Evolutionary conservation across 2,113 vertebrate species (phyloP), one percentile per base, ranked within the genome.

Genomic region (Pollachius pollachius): DNA sequence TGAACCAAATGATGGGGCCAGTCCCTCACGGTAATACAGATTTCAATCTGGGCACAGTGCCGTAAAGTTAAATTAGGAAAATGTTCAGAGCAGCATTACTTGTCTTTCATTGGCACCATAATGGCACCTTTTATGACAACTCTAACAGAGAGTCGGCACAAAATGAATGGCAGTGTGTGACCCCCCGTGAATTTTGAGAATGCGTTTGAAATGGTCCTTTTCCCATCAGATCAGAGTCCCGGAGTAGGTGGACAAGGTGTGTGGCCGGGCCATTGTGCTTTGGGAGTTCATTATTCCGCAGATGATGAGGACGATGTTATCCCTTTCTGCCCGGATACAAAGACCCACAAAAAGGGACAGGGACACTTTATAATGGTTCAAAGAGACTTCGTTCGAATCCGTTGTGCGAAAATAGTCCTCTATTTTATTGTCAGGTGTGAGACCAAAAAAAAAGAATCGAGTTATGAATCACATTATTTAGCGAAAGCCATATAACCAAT

Each of bases 51-150:
- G 62, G 66, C 62, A 65, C 25, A 71, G 68, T 64, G 25, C 76
- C 67, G 60, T 75, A 73, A 65, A 81, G 52, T 84, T 59, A 75
- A 69, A 81, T 86, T 58, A 70, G 69, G 69, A 74, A 85, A 80
- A 65, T 73, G 71, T 79, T 71, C 66, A 73, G 75, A 71, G 70
- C 79, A 75, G 48, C 62, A 69, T 69, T 54, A 30, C 58, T 65
- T 62, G 71, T 65, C 30, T 25, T 79, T 62, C 59, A 70, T 74
- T 74, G 77, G 65, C 64, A 69, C 59, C 27, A 60, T 27, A 67
- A 64, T 72, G 69, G 76, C 52, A 70, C 69, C 60, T 65, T 75
- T 72, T 62, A 72, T 69, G 54, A 61, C 19, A 41, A 52, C 41
- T 62, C 74, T 56, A 25, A 41, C 30, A 30, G 62, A 12, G 21